Percentiles rank a stretch among this genome's conserved stretches.
phyloP scores from a whole-genome alignment of 2,797 vertebrate genomes.

The Lithobates pipiens region DNA sequence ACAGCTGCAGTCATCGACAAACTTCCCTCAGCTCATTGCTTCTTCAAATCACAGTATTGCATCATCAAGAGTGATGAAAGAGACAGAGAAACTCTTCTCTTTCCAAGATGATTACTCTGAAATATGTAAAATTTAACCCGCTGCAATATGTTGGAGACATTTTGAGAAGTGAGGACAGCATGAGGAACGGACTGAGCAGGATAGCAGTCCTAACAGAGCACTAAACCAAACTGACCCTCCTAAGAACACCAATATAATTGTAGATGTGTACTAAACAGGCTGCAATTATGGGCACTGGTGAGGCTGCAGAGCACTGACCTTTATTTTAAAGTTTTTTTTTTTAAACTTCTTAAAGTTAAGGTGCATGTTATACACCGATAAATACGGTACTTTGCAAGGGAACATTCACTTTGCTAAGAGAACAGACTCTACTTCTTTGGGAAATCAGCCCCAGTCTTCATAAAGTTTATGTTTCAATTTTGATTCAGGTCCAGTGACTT shows the following conservation, averaged over 20 bases:
- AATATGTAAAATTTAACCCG: neutral
- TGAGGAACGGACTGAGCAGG: slow-evolving; percentile 28
- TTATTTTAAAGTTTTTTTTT: no score
- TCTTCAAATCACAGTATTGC: slow-evolving; percentile 32
- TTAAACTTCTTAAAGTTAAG: no score
- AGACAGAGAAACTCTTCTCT: slow-evolving; percentile 20
- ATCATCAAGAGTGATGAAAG: slow-evolving; percentile 52
- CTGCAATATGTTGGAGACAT: neutral
- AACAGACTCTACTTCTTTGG: no score
- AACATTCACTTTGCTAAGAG: no score
- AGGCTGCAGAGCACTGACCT: no score
- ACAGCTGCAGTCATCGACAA: neutral
- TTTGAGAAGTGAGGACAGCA: slow-evolving; percentile 18
- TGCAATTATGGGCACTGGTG: no score
- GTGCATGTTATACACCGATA: no score
- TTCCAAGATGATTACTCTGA: slow-evolving; percentile 34
- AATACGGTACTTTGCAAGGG: no score
- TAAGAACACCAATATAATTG: neutral
- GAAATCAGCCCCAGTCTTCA: no score
- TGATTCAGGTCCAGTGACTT: no score
- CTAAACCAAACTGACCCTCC: slow-evolving; percentile 13
- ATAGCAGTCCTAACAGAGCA: no score
- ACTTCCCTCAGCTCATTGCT: slow-evolving; percentile 30
- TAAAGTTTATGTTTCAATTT: no score
- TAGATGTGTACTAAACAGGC: neutral